Conservation (phyloP, 2,888 invertebrate genomes). For the Ennomos erosarius region DNA sequence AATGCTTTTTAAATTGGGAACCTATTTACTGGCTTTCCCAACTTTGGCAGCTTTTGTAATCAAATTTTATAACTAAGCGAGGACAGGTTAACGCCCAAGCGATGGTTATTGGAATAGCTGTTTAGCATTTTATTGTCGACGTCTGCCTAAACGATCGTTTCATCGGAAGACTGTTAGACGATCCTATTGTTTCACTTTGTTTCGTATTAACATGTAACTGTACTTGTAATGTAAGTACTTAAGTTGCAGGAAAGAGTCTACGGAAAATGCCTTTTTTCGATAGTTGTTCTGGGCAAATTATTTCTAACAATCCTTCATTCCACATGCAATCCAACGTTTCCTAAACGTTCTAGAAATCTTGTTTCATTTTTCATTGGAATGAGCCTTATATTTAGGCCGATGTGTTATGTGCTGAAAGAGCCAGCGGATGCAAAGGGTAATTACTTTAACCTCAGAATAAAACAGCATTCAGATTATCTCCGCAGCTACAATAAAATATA, state of each 20-base stretch:
- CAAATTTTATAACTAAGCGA: constrained; percentile 44
- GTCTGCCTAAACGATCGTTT: constrained; percentile 50
- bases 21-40: constrained; percentile 42
- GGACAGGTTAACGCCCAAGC: constrained; percentile 63
- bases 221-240: constrained; percentile 6
- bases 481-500: constrained; percentile 20
- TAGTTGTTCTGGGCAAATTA: no score
- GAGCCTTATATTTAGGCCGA: no score
- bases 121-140: constrained; percentile 61
- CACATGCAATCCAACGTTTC: no score
- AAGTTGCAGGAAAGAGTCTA: no score
- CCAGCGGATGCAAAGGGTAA: neutral
- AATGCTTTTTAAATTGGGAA: constrained; percentile 36
- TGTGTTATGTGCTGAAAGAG: neutral
- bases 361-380: no score
- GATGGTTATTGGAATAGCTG: constrained; percentile 50
- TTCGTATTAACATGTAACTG: constrained; percentile 35
- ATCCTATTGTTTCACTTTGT: constrained; percentile 41
- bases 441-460: neutral
- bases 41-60: constrained; percentile 52
- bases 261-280: no score
- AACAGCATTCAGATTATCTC: constrained; percentile 16
- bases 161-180: constrained; percentile 48
- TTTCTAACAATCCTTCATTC: no score
- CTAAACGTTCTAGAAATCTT: no score